phyloP scores from a whole-genome alignment of 2,888 invertebrate genomes.

The Hymenopus coronatus region DNA sequence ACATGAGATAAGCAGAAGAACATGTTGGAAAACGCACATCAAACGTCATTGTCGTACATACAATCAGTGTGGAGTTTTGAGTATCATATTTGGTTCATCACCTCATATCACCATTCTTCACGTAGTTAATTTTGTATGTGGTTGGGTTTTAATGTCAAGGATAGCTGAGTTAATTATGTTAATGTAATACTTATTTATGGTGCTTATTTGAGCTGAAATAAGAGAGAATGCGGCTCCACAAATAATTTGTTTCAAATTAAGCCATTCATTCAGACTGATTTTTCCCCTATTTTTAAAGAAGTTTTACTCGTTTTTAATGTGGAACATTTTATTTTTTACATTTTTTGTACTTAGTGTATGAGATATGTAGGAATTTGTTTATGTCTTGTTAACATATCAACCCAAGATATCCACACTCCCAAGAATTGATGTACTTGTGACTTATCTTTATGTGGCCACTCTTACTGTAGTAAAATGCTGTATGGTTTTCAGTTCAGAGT shows the following conservation, averaged over 20 bases:
- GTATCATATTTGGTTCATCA: background rate
- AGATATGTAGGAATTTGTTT: background rate
- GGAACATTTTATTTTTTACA: conserved; percentile 13
- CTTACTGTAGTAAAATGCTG: conserved; percentile 17
- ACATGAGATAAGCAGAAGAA: background rate
- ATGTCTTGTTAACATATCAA: conserved; percentile 17
- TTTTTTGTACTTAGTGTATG: conserved; percentile 1
- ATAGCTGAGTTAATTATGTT: background rate
- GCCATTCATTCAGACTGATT: background rate
- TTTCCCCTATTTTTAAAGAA: background rate
- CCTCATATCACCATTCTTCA: background rate
- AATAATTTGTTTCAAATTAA: background rate
- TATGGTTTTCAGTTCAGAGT: conserved; percentile 7
- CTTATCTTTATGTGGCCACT: conserved; percentile 15
- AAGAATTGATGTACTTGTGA: conserved; percentile 17
- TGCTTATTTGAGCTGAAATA: background rate
- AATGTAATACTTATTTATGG: background rate
- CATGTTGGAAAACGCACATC: conserved; percentile 1
- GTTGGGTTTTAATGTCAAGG: background rate
- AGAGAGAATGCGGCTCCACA: background rate
- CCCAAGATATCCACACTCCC: conserved; percentile 6
- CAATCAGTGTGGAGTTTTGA: conserved; percentile 28
- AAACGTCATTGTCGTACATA: conserved; percentile 19
- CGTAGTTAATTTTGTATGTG: background rate
- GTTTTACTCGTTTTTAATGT: background rate